Base-by-base conservation (phyloP, 2,888 invertebrate genomes). In the Pelosia muscerda region DNA sequence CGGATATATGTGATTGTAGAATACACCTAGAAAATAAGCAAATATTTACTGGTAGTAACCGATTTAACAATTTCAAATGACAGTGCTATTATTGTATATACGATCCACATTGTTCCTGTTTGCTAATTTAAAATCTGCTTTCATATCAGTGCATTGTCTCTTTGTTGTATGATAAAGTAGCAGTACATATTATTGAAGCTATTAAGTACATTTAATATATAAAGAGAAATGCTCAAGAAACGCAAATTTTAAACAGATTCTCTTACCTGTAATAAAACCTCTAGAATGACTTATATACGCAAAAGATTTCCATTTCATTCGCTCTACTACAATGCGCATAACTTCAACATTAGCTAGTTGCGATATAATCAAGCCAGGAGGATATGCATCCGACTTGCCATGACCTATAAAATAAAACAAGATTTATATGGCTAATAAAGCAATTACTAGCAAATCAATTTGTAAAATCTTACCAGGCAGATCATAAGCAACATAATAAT, bases 361-460 rank as follows among this genome's bases (percentile, higher is more conserved):
- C 11, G 81, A 71, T 53, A 85, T 68, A 13, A 83, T 61, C 0
- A 73, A 66, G 0, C 89, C 90, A 15, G 82, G 74, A 0, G 95
- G 95, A 64, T 94, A 95, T 15, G 94, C 91, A 31, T 95, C 93
- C 0, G 96, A 96, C 71, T 89, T 91, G 1, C 96, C 96, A 81
- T 95, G 96, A 1, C 96, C 89, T 89, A 70, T 49, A 49, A 42
- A 49, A n/a, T n/a, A n/a, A n/a, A n/a, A n/a, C n/a, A n/a, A n/a
- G n/a, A n/a, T n/a, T n/a, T n/a, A n/a, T n/a, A n/a, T n/a, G n/a
- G n/a, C n/a, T n/a, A n/a, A n/a, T n/a, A n/a, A n/a, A n/a, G n/a
- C n/a, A n/a, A n/a, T n/a, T n/a, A n/a, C n/a, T n/a, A n/a, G n/a
- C n/a, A n/a, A n/a, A n/a, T n/a, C n/a, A n/a, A n/a, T n/a, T n/a